These are phyloP conservation scores for Heptranchias perlo DNA, from an alignment of 2,113 vertebrate species.

Conservation along the genomic window DNA sequence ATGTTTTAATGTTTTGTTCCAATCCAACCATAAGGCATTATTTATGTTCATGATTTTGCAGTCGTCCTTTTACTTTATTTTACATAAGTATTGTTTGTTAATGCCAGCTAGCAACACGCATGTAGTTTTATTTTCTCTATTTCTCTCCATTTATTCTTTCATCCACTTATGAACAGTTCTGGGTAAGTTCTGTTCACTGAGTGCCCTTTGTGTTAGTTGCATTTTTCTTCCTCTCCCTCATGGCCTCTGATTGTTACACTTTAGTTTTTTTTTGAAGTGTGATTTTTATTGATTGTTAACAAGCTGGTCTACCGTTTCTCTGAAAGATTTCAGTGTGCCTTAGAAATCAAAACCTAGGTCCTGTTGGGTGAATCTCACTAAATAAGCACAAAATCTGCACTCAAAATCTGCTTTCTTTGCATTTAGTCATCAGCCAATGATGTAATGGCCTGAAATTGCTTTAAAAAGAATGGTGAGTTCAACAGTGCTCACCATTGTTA, in stretches of 20 bases:
- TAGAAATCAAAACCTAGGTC: not conserved
- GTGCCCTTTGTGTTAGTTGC: not conserved
- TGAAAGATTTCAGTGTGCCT: not conserved
- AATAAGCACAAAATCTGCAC: not conserved
- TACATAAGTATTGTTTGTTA: not conserved
- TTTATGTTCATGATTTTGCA: slow-evolving; percentile 34
- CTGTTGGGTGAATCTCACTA: not conserved
- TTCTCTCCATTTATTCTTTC: not conserved
- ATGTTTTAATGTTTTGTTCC: not conserved
- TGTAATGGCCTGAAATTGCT: no score
- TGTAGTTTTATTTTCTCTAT: not conserved
- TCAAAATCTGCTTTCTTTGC: not conserved
- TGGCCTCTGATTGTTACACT: not conserved
- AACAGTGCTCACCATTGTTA: no score
- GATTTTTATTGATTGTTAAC: not conserved
- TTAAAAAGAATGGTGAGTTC: no score
- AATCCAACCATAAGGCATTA: not conserved
- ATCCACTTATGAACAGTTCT: not conserved
- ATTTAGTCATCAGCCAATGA: not conserved
- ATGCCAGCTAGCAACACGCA: not conserved
- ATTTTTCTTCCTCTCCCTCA: not conserved
- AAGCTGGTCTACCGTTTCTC: not conserved
- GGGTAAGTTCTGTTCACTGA: not conserved
- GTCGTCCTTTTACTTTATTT: slow-evolving; percentile 38
- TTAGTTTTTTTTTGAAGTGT: not conserved